phyloP scores from a whole-genome alignment of 2,888 invertebrate genomes.

The Pegoplata infirma region DNA sequence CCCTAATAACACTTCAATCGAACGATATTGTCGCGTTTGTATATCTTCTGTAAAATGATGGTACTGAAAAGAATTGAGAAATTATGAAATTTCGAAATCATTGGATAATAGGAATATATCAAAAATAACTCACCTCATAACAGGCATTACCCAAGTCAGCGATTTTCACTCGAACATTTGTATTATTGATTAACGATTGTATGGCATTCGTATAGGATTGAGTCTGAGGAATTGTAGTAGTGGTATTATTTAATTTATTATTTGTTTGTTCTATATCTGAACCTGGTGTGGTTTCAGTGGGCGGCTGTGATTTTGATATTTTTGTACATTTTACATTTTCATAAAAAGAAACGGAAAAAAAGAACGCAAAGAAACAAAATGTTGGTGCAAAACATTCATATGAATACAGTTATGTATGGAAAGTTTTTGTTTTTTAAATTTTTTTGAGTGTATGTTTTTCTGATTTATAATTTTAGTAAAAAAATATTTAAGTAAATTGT shows the following conservation, averaged over 20 bases:
- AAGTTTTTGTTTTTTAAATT: slow-evolving; percentile 26
- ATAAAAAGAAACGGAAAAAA: slow-evolving; percentile 64
- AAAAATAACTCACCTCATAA: slow-evolving; percentile 81
- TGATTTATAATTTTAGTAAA: too few species aligned
- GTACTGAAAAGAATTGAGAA: slow-evolving; percentile 75
- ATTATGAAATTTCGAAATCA: not conserved
- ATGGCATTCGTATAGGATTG: slow-evolving; percentile 77
- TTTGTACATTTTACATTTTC: slow-evolving; percentile 34
- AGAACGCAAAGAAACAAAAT: slow-evolving; percentile 64
- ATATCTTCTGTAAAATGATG: slow-evolving; percentile 91
- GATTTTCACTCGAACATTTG: slow-evolving; percentile 86
- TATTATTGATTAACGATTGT: slow-evolving; percentile 77
- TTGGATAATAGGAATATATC: not conserved
- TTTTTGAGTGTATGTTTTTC: too few species aligned
- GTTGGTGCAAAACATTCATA: slow-evolving; percentile 64
- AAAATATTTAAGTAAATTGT: too few species aligned
- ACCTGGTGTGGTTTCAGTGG: slow-evolving; percentile 64
- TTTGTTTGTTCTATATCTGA: slow-evolving; percentile 64
- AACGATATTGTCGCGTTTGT: slow-evolving; percentile 90
- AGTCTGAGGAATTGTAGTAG: slow-evolving; percentile 74
- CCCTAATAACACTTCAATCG: slow-evolving; percentile 85
- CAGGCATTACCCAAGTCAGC: slow-evolving; percentile 93
- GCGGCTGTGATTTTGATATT: slow-evolving; percentile 52
- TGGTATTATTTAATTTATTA: slow-evolving; percentile 62
- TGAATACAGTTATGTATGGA: slow-evolving; percentile 38